Evolutionary conservation across 2,888 invertebrate species (phyloP), one percentile per base, ranked within the genome.

Genomic region (Drosophila prostipennis): DNA sequence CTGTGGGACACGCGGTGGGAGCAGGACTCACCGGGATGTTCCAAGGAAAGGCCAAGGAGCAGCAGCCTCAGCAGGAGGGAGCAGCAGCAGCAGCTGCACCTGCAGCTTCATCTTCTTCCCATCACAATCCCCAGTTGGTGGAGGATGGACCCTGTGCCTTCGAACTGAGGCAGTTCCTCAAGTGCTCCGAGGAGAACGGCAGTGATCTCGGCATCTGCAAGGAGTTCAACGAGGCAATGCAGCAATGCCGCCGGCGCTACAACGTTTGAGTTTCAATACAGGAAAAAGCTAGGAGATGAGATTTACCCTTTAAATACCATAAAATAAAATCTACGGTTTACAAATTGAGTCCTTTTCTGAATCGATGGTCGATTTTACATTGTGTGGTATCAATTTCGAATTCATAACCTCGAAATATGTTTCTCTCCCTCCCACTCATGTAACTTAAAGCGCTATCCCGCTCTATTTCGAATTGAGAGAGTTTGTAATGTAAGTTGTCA

Each of bases 1-100:
- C 84, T 2, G 87, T 85, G 34, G 84, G 84, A 2, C 84, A 85
- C 57, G 87, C 80, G 2, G 85, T 85, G 19, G 84, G 84, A 3
- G 82, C 87, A 14, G 74, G 85, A 39, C 77, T 85, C 8, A 82
- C 80, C 0, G 72, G 76, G 3, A 72, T 80, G 19, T 79, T 87
- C 16, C 75, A 80, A 53, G 86, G 79, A 6, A 29, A 29, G 29
- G 48, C 55, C 2, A 54, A 64, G 32, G 14, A 48, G 23, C 14
- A 48, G 23, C 14, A 32, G 34, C 5, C 32, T 2, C 29, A 23
- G 14, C 46, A 69, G 6, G 40, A 68, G 5, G 43, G 42, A 3
- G 26, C 16, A 19, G 6, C 40, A 36, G n/a, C 19, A 2, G 19
- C 19, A 19, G 1, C 61, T 37, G 36, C 49, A 26, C 1, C 37